Evolutionary conservation across 1,140 invertebrate species (phyloP).

Genomic region (Vanessa tameamea): DNA sequence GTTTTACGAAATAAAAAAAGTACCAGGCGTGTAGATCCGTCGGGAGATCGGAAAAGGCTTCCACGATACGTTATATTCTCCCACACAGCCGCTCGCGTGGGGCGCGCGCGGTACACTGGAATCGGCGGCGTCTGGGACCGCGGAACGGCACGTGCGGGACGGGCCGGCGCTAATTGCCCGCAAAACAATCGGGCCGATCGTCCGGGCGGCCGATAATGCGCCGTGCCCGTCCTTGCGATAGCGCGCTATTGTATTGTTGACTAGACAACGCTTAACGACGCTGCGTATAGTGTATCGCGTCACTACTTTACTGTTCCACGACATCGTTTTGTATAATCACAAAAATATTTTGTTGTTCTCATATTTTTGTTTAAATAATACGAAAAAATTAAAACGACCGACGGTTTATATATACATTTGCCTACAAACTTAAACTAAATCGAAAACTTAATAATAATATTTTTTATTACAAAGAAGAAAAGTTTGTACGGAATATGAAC

Average conservation of each 20-base stretch:
- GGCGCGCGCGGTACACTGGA: constrained; percentile 70
- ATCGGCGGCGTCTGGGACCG: constrained; percentile 60
- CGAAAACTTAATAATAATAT: too few species aligned
- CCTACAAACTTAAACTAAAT: too few species aligned
- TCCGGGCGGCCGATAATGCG: constrained; percentile 62
- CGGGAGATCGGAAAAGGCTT: constrained; percentile 9
- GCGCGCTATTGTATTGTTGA: constrained; percentile 28
- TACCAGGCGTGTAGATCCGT: constrained; percentile 28
- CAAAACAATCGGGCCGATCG: constrained; percentile 74
- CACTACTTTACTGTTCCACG: constrained; percentile 1
- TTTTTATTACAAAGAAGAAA: too few species aligned
- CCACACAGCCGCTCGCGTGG: constrained; percentile 60
- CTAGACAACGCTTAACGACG: constrained; percentile 17
- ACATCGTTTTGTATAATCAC: not conserved
- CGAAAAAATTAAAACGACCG: too few species aligned
- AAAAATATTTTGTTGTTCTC: not conserved
- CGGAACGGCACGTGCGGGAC: constrained; percentile 58
- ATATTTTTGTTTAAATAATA: not conserved
- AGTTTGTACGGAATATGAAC: too few species aligned
- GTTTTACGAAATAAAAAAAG: constrained; percentile 25
- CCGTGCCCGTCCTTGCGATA: constrained; percentile 53
- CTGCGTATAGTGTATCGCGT: constrained; percentile 7
- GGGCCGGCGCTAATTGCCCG: constrained; percentile 75
- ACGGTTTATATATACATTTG: too few species aligned
- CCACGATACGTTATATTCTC: constrained; percentile 21